A percentile compares a stretch with the other conserved stretches of the same genome.
Conservation (phyloP, 2,888 invertebrate species). For the Yponomeuta sedellus region DNA sequence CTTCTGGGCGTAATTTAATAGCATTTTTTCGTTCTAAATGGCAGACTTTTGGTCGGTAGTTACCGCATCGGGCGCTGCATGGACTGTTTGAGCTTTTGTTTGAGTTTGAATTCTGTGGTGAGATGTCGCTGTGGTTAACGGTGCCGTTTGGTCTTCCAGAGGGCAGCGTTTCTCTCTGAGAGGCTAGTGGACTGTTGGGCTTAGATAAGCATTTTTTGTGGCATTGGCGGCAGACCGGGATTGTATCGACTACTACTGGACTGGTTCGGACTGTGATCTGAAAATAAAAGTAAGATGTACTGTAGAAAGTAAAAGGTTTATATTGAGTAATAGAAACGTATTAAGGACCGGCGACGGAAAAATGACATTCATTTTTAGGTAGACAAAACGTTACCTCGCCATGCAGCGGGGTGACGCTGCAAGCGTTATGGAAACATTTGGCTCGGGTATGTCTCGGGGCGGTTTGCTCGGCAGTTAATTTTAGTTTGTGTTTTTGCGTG, state of each 20-base stretch:
- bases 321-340: no score
- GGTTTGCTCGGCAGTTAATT: no score
- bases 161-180: conserved; percentile 60
- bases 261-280: conserved; percentile 87
- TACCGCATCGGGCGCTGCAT: conserved; percentile 61
- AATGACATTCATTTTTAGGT: no score
- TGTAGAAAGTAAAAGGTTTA: no score
- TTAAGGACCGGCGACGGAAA: no score
- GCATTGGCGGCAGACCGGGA: conserved; percentile 86
- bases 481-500: no score
- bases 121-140: conserved; percentile 35
- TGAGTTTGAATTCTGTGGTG: conserved; percentile 58
- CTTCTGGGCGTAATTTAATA: conserved; percentile 67
- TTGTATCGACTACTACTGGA: conserved; percentile 82
- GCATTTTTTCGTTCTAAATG: conserved; percentile 69
- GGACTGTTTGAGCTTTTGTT: conserved; percentile 58
- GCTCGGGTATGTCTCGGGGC: no score
- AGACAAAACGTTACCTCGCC: no score
- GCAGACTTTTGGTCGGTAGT: conserved; percentile 55
- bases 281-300: not conserved
- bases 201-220: conserved; percentile 84
- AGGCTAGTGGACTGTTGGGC: conserved; percentile 68
- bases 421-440: no score
- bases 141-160: conserved; percentile 44
- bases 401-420: no score